A percentile compares a stretch with the other conserved stretches of the same genome.
Evolutionary conservation across 2,888 invertebrate species (phyloP).

Genomic region (Hemithea aestivaria): DNA sequence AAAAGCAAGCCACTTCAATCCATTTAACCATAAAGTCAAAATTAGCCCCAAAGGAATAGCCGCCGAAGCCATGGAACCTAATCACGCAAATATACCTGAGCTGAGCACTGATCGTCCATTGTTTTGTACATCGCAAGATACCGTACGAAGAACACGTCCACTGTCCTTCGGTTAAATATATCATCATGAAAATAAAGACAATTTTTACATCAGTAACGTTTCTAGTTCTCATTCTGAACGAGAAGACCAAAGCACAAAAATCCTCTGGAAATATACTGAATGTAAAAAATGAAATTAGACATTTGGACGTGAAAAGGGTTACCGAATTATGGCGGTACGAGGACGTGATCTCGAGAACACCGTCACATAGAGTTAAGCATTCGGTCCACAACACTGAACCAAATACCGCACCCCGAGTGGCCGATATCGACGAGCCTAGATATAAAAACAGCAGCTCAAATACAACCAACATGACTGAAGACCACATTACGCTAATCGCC

Average conservation of each 20-base stretch:
- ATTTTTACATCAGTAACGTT: slow-evolving; percentile 36
- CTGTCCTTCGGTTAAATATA: slow-evolving; percentile 20
- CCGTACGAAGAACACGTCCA: slow-evolving; percentile 52
- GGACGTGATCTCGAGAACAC: slow-evolving; percentile 25
- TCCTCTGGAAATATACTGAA: slow-evolving; percentile 13
- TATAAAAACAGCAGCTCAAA: slow-evolving; percentile 36
- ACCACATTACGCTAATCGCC: slow-evolving; percentile 46
- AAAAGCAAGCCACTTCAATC: slow-evolving; percentile 67
- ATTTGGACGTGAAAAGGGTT: slow-evolving; percentile 24
- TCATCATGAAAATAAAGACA: slow-evolving; percentile 45
- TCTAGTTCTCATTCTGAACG: slow-evolving; percentile 37
- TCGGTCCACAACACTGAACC: slow-evolving; percentile 28
- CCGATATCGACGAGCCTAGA: slow-evolving; percentile 29
- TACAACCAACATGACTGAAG: slow-evolving; percentile 35
- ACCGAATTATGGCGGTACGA: slow-evolving; percentile 25
- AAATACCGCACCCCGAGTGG: slow-evolving; percentile 31
- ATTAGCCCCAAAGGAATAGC: slow-evolving; percentile 50
- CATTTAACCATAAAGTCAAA: slow-evolving; percentile 62
- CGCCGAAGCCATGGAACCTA: slow-evolving; percentile 41
- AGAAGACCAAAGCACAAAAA: slow-evolving; percentile 9
- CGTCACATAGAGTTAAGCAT: slow-evolving; percentile 31
- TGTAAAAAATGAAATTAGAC: slow-evolving; percentile 16
- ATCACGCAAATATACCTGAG: slow-evolving; percentile 36
- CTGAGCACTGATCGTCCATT: slow-evolving; percentile 29
- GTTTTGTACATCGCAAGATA: slow-evolving; percentile 41